A percentile compares a stretch with the other conserved stretches of the same genome.
These are phyloP conservation scores for Chloroclysta siterata DNA, from an alignment of 2,888 invertebrate species.

Conservation along the genomic window DNA sequence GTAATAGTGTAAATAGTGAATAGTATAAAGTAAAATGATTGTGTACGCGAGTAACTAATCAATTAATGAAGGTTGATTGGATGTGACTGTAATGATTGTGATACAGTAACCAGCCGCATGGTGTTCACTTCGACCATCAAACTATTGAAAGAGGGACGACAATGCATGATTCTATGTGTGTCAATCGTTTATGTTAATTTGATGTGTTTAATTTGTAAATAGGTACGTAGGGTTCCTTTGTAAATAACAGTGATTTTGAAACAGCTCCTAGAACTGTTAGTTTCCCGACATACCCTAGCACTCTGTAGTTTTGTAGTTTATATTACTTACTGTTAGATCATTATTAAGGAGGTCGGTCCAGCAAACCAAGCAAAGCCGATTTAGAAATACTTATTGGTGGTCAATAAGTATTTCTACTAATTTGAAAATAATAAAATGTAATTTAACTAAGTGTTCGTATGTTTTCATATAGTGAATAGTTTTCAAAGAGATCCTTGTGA, in stretches of 20 bases:
- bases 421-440: too few relatives aligned
- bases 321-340: not conserved
- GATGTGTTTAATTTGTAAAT: not conserved
- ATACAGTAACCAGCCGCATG: constrained; percentile 22
- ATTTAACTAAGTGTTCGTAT: too few relatives aligned
- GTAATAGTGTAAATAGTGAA: too few relatives aligned
- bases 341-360: too few relatives aligned
- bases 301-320: not conserved
- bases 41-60: constrained; percentile 5
- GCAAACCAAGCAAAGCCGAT: too few relatives aligned
- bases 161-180: constrained; percentile 11
- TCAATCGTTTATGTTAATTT: constrained; percentile 3
- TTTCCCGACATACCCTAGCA: not conserved
- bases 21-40: not conserved
- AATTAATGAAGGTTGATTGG: constrained; percentile 3
- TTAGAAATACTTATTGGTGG: too few relatives aligned
- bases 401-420: too few relatives aligned
- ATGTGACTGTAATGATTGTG: constrained; percentile 2
- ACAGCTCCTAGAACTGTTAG: not conserved
- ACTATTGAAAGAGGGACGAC: not conserved
- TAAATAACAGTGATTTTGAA: constrained; percentile 6
- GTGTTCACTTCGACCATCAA: constrained; percentile 15
- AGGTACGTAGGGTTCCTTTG: not conserved
- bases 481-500: too few relatives aligned
- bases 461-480: too few relatives aligned